A percentile compares a stretch with the other conserved stretches of the same genome.
phyloP scores from a whole-genome alignment of 1,140 invertebrate species.

The Drosophila obscura region DNA sequence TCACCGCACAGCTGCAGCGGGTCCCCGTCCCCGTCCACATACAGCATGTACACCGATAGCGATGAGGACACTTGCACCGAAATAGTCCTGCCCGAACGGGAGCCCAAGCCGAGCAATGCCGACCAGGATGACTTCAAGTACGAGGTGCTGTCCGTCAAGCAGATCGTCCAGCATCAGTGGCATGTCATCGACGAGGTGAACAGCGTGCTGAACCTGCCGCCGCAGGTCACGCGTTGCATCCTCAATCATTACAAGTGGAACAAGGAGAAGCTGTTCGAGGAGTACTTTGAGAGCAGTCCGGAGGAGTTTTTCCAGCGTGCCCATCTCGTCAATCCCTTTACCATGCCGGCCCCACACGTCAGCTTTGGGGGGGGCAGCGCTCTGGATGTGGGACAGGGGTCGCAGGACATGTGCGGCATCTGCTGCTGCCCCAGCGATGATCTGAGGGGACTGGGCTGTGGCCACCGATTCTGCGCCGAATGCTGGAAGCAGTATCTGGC shows the following conservation, averaged over 20 bases:
- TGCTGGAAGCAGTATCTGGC: constrained; percentile 99
- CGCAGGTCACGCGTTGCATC: constrained; percentile 95
- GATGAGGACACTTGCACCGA: constrained; percentile 92
- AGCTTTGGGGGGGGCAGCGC: not conserved
- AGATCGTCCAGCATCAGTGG: constrained; percentile 98
- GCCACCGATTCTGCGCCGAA: constrained; percentile 95
- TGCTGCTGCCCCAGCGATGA: constrained; percentile 86
- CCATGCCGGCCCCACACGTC: not conserved
- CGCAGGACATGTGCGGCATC: constrained; percentile 86
- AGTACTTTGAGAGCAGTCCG: constrained; percentile 97
- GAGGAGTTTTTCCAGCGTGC: constrained; percentile 96
- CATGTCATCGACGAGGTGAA: constrained; percentile 98
- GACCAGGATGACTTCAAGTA: constrained; percentile 95
- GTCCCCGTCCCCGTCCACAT: constrained; percentile 87
- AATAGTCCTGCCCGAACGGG: constrained; percentile 87
- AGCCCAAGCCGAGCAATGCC: constrained; percentile 85
- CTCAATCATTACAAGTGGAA: constrained; percentile 99
- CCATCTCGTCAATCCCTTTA: constrained; percentile 94
- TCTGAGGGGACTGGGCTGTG: constrained; percentile 98
- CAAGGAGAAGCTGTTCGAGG: constrained; percentile 98
- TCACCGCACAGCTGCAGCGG: constrained; percentile 44
- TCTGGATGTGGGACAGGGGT: constrained; percentile 79
- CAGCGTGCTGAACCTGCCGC: constrained; percentile 93
- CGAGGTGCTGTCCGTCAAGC: constrained; percentile 95
- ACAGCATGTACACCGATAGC: constrained; percentile 94